Conservation (phyloP, 1,140 invertebrate species). For the Phymorhynchus buccinoides region DNA sequence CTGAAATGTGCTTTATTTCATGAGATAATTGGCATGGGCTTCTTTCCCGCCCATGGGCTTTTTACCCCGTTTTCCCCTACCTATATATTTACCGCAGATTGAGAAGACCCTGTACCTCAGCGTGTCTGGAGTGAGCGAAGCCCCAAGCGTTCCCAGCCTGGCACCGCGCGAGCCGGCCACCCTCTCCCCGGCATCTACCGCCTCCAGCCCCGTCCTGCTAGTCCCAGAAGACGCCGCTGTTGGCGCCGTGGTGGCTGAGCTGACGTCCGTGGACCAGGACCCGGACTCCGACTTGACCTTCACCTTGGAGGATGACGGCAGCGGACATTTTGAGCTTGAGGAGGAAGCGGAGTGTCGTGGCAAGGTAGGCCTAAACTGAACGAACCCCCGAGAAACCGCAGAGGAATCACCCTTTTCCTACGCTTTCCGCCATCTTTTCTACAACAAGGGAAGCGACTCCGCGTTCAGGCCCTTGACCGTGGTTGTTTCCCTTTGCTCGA, state of each 20-base stretch:
- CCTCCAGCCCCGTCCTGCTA: background rate
- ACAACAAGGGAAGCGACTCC: too few species aligned
- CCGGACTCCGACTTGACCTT: constrained; percentile 40
- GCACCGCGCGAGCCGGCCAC: constrained; percentile 35
- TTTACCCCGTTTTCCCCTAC: too few species aligned
- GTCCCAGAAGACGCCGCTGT: constrained; percentile 19
- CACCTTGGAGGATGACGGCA: constrained; percentile 34
- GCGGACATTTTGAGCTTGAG: constrained; percentile 20
- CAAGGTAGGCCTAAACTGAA: constrained; percentile 8
- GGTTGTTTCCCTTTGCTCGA: too few species aligned
- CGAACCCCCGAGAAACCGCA: too few species aligned
- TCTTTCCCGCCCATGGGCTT: too few species aligned
- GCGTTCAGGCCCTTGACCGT: too few species aligned
- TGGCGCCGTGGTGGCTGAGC: background rate
- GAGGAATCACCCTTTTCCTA: too few species aligned
- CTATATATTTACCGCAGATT: too few species aligned
- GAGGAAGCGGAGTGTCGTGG: background rate
- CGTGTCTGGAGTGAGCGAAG: constrained; percentile 44
- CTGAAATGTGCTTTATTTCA: too few species aligned
- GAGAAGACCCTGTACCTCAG: constrained; percentile 47
- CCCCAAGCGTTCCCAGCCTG: constrained; percentile 44
- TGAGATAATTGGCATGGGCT: too few species aligned
- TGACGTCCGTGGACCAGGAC: constrained; percentile 43
- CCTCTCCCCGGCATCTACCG: background rate
- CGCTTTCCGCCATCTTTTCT: too few species aligned